phyloP scores from a whole-genome alignment of 2,113 vertebrate species.

The Mustelus asterias region DNA sequence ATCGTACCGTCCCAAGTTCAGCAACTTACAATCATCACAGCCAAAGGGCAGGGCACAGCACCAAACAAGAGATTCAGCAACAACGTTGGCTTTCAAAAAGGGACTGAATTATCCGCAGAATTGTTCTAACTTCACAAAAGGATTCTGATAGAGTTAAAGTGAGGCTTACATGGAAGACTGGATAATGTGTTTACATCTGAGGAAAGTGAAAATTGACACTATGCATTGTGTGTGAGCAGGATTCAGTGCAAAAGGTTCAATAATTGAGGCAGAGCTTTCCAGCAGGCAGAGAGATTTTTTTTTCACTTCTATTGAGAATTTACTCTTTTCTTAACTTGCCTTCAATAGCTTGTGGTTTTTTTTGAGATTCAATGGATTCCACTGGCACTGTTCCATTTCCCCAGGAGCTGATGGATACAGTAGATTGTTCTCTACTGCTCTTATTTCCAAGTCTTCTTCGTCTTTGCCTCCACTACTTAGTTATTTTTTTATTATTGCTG shows the following conservation, averaged over 20 bases:
- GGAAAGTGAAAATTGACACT: background rate
- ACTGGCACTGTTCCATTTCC: conserved; percentile 17
- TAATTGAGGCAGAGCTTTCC: background rate
- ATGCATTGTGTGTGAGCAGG: background rate
- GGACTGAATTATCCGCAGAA: background rate
- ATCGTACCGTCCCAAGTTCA: background rate
- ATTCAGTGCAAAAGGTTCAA: background rate
- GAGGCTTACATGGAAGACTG: background rate
- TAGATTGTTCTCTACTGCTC: conserved; percentile 26
- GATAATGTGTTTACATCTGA: no score
- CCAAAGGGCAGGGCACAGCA: background rate
- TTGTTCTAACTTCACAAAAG: background rate
- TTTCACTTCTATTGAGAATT: background rate
- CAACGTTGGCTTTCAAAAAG: background rate
- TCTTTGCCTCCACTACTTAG: background rate
- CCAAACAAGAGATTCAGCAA: background rate
- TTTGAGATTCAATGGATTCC: background rate
- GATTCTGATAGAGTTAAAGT: background rate
- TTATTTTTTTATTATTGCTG: background rate
- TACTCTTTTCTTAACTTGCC: background rate
- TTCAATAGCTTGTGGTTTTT: conserved; percentile 4
- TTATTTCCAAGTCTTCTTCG: conserved; percentile 13
- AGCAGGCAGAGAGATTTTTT: background rate
- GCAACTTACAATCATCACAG: no score
- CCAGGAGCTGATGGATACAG: conserved; percentile 22